phyloP scores from a whole-genome alignment of 2,797 vertebrate species.

The Danio jaintianensis region DNA sequence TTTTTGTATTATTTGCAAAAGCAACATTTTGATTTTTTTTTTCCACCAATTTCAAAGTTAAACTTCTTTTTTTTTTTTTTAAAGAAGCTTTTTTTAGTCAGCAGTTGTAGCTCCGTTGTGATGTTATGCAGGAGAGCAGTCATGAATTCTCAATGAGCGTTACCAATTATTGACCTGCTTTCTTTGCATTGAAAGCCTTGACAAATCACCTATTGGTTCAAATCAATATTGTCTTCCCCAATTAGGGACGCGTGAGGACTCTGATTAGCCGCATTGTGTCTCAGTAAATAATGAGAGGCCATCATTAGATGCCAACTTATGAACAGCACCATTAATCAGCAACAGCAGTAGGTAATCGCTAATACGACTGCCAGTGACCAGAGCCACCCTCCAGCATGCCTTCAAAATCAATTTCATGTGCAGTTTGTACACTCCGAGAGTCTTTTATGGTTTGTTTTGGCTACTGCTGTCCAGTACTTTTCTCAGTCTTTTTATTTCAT shows the following conservation, averaged over 20 bases:
- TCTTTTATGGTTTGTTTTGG: not conserved
- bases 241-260: slow-evolving; percentile 32
- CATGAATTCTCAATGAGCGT: slow-evolving; percentile 20
- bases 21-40: not conserved
- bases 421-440: not conserved
- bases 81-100: not conserved
- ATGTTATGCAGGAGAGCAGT: not conserved
- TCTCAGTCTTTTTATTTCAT: not conserved
- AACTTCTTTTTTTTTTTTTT: not conserved
- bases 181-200: slow-evolving; percentile 21
- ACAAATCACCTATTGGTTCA: slow-evolving; percentile 33
- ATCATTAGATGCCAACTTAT: slow-evolving; percentile 30
- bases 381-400: not conserved
- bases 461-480: not conserved
- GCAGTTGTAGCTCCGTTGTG: not conserved
- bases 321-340: slow-evolving; percentile 40
- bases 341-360: slow-evolving; percentile 5
- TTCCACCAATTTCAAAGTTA: not conserved
- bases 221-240: slow-evolving; percentile 49
- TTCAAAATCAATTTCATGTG: slow-evolving; percentile 20
- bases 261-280: slow-evolving; percentile 26
- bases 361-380: slow-evolving; percentile 12
- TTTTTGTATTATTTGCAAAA: not conserved
- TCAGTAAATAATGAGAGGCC: slow-evolving; percentile 42
- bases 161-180: slow-evolving; percentile 35